Percentiles rank a stretch among this genome's conserved stretches.
These are phyloP conservation scores for Thymelicus sylvestris DNA, from an alignment of 2,888 invertebrate genomes.

Conservation along the genomic window DNA sequence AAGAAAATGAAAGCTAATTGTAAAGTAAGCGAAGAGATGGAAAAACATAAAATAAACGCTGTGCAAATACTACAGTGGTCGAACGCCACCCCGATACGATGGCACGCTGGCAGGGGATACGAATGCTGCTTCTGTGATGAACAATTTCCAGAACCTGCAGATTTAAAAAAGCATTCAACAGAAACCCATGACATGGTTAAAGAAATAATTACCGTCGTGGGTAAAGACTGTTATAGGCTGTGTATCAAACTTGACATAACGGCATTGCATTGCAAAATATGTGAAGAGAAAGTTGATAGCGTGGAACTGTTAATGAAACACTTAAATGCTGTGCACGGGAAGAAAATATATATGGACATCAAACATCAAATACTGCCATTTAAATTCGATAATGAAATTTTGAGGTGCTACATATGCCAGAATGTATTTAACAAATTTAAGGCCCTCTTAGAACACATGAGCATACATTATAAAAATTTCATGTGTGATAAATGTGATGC, in stretches of 20 bases:
- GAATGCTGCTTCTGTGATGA: conserved; percentile 52
- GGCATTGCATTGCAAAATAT: conserved; percentile 54
- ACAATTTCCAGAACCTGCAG: conserved; percentile 47
- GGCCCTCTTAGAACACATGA: conserved; percentile 74
- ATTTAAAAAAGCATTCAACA: conserved; percentile 53
- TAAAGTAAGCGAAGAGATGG: conserved; percentile 25
- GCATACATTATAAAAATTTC: conserved; percentile 71
- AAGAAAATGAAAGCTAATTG: conserved; percentile 31
- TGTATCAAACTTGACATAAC: conserved; percentile 61
- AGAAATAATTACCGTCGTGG: conserved; percentile 44
- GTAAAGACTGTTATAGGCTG: conserved; percentile 42
- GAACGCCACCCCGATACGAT: conserved; percentile 57
- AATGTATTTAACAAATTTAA: conserved; percentile 74
- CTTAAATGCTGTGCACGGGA: conserved; percentile 50
- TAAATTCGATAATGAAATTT: conserved; percentile 54
- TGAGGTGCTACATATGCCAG: conserved; percentile 68
- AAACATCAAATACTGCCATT: conserved; percentile 64
- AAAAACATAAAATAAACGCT: conserved; percentile 43
- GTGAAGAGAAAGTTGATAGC: conserved; percentile 47
- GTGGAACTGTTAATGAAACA: conserved; percentile 52
- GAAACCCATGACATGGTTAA: conserved; percentile 44
- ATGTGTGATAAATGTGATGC: conserved; percentile 74
- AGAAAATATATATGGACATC: conserved; percentile 51
- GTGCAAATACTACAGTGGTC: conserved; percentile 48
- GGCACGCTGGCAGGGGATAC: conserved; percentile 49